phyloP scores from a whole-genome alignment of 2,888 invertebrate species.

The Andrena bicolor region DNA sequence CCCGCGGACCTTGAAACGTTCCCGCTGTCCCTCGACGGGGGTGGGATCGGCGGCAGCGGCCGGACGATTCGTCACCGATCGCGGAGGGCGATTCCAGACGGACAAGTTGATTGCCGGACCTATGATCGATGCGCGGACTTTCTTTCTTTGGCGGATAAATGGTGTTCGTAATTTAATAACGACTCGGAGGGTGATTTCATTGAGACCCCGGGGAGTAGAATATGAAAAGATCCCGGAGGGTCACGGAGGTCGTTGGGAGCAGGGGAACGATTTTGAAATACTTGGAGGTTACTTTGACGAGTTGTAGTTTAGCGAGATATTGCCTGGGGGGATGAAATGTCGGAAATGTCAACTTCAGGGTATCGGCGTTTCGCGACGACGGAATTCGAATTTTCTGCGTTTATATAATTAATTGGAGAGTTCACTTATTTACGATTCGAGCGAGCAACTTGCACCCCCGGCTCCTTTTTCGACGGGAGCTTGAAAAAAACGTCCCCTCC shows the following conservation, averaged over 20 bases:
- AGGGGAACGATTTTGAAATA: too few relatives aligned
- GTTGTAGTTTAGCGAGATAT: too few relatives aligned
- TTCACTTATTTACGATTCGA: too few relatives aligned
- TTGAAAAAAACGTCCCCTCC: not conserved
- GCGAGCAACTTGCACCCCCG: too few relatives aligned
- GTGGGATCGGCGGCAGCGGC: not conserved
- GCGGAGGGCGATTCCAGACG: not conserved
- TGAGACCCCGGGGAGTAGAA: not conserved
- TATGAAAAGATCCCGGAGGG: not conserved
- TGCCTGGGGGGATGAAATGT: too few relatives aligned
- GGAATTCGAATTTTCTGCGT: too few relatives aligned
- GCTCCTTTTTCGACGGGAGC: not conserved
- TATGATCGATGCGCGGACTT: conserved; percentile 22
- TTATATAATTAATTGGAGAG: too few relatives aligned
- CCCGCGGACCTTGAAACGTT: not conserved
- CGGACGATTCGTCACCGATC: conserved; percentile 1
- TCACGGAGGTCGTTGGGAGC: not conserved
- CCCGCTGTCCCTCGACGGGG: not conserved
- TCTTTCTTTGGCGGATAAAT: not conserved
- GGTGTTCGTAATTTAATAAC: not conserved
- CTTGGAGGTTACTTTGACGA: too few relatives aligned
- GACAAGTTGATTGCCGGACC: not conserved
- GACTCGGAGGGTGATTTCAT: not conserved
- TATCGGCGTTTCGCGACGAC: too few relatives aligned
- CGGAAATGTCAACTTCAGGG: too few relatives aligned